These are phyloP conservation scores for Fukomys damarensis DNA, from an alignment of 2,113 vertebrate genomes.

Conservation along the genomic window DNA sequence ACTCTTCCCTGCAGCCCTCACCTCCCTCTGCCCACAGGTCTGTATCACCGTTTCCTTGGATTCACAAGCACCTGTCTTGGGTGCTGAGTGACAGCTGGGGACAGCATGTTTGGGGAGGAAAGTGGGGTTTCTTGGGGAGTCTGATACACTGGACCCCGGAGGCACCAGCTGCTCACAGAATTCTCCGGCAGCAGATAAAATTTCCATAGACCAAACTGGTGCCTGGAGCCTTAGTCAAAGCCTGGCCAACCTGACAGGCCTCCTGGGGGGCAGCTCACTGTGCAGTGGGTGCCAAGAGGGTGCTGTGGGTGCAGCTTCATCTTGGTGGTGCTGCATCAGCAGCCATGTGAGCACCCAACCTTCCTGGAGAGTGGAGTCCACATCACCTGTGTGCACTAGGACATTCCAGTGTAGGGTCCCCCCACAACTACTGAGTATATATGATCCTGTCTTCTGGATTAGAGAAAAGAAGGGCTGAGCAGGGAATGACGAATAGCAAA, in stretches of 20 bases:
- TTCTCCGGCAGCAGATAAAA: not conserved
- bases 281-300: not conserved
- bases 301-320: not conserved
- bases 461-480: not conserved
- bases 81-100: not conserved
- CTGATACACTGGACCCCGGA: not conserved
- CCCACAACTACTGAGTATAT: not conserved
- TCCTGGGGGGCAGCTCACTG: not conserved
- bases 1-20: not conserved
- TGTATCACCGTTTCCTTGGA: not conserved
- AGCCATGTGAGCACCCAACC: not conserved
- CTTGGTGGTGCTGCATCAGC: not conserved
- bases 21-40: not conserved
- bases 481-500: not conserved
- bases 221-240: not conserved
- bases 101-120: not conserved
- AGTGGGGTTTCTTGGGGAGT: not conserved
- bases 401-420: not conserved
- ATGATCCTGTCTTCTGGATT: not conserved
- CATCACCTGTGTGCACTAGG: not conserved
- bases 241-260: no score
- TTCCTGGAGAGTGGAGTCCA: not conserved
- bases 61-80: rapidly evolving
- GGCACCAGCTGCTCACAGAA: not conserved
- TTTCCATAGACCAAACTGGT: not conserved